Base-by-base conservation (phyloP, 2,797 vertebrate species). In the Sebastolobus alascanus region DNA sequence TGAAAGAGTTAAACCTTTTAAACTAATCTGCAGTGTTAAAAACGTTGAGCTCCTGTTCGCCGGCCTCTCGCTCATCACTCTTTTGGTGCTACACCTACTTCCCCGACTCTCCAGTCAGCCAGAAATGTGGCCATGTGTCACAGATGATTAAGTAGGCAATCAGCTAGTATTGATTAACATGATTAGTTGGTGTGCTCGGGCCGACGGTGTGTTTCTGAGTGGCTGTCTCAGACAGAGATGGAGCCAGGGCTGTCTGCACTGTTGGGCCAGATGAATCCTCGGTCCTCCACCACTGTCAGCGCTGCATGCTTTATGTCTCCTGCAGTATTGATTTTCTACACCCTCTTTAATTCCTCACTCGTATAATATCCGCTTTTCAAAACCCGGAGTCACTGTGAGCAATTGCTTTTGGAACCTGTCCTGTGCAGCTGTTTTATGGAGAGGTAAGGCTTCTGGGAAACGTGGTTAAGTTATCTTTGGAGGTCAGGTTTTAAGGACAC, bases 161-260 rank as follows among this genome's bases (percentile, higher is more conserved):
- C 94, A 93, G 92, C 88, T 83, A 46, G 80, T 94, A 95, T 95
- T 94, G 95, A 96, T 95, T 95, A 94, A 93, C 94, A 93, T 93
- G 93, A 94, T 94, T 93, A 92, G 94, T 92, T 78, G 93, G 91
- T 90, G 90, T 86, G 82, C 90, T 68, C 56, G 87, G 80, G 76
- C 76, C 1, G 58, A 85, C 87, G 85, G 87, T 68, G 83, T 81
- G 77, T 87, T 87, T 89, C 86, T 83, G 80, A 87, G 87, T 84
- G 81, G 86, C 79, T 89, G 86, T 83, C 78, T 91, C 80, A 79
- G 90, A 86, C 80, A 20, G 89, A 90, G 84, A 90, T 90, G 93
- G 90, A 93, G 86, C 88, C 88, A 80, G 91, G 69, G 68, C 89
- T 89, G 93, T 94, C 91, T 90, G 88, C 87, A 75, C 85, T 55